phyloP scores from a whole-genome alignment of 1,140 invertebrate species.

The Cherax quadricarinatus region DNA sequence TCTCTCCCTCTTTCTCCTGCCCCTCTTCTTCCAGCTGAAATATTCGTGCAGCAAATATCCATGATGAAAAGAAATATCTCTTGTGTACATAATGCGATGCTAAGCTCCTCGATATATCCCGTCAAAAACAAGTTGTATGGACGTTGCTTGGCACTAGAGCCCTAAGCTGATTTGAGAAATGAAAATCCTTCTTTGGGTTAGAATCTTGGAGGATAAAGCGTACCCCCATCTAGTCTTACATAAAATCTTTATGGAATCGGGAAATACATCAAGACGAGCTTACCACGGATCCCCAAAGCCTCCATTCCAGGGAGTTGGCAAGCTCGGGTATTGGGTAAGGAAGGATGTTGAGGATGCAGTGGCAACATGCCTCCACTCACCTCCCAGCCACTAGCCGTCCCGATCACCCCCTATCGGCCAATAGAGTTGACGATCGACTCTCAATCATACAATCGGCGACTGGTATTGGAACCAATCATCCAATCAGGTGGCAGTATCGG shows the following conservation, averaged over 20 bases:
- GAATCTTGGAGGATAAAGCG: constrained; percentile 60
- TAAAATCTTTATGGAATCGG: constrained; percentile 71
- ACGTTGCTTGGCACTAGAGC: neutral
- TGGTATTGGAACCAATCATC: constrained; percentile 70
- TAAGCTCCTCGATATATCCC: neutral
- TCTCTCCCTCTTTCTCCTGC: neutral
- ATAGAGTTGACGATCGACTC: constrained; percentile 63
- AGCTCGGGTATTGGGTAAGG: constrained; percentile 67
- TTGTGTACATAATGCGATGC: constrained; percentile 17
- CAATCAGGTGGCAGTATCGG: constrained; percentile 66
- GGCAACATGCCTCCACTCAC: constrained; percentile 35
- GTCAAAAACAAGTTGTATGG: constrained; percentile 57
- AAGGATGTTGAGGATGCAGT: constrained; percentile 41
- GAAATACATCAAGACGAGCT: constrained; percentile 65
- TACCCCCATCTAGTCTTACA: constrained; percentile 65
- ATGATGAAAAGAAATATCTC: constrained; percentile 29
- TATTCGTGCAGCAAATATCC: constrained; percentile 19
- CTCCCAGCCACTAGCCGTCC: constrained; percentile 45
- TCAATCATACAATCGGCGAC: constrained; percentile 67
- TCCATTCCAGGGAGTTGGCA: constrained; percentile 37
- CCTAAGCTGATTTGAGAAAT: constrained; percentile 65
- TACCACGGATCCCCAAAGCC: constrained; percentile 54
- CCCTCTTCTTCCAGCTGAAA: neutral
- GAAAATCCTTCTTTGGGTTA: constrained; percentile 69
- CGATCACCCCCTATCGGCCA: constrained; percentile 60